Evolutionary conservation across 2,797 vertebrate genomes (phyloP).

Genomic region (Momotus momota): DNA sequence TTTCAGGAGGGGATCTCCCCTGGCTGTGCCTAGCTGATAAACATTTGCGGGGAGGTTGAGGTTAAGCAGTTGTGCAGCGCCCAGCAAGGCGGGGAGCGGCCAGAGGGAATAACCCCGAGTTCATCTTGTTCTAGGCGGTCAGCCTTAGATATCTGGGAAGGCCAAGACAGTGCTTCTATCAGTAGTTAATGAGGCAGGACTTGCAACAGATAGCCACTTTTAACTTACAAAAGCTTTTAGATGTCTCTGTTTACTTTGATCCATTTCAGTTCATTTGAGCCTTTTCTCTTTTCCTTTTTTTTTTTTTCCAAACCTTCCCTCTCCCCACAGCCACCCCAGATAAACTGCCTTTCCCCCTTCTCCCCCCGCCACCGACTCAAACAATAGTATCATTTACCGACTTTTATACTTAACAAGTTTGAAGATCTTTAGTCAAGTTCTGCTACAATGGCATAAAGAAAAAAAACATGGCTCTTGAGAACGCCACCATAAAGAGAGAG

Average conservation of each 20-base stretch:
- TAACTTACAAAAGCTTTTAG: constrained; percentile 95
- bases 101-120: constrained; percentile 69
- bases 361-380: constrained; percentile 67
- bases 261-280: constrained; percentile 92
- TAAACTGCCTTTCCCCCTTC: constrained; percentile 78
- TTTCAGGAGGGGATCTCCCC: constrained; percentile 14
- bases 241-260: constrained; percentile 95
- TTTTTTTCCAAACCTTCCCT: constrained; percentile 51
- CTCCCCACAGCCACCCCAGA: constrained; percentile 76
- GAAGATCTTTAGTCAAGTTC: constrained; percentile 78
- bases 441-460: constrained; percentile 74
- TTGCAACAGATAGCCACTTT: constrained; percentile 88
- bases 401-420: constrained; percentile 83
- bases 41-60: constrained; percentile 70
- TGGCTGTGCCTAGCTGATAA: constrained; percentile 37
- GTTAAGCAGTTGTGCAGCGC: constrained; percentile 64
- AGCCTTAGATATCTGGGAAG: constrained; percentile 83
- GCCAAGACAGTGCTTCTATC: constrained; percentile 89
- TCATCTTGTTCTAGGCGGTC: constrained; percentile 70
- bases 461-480: constrained; percentile 63
- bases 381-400: constrained; percentile 98
- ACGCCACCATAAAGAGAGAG: constrained; percentile 46
- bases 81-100: constrained; percentile 27
- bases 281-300: constrained; percentile 82
- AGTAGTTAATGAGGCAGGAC: constrained; percentile 94